Base-by-base conservation (phyloP, 64 coral and sea anemone species). In the Actinia equina region DNA sequence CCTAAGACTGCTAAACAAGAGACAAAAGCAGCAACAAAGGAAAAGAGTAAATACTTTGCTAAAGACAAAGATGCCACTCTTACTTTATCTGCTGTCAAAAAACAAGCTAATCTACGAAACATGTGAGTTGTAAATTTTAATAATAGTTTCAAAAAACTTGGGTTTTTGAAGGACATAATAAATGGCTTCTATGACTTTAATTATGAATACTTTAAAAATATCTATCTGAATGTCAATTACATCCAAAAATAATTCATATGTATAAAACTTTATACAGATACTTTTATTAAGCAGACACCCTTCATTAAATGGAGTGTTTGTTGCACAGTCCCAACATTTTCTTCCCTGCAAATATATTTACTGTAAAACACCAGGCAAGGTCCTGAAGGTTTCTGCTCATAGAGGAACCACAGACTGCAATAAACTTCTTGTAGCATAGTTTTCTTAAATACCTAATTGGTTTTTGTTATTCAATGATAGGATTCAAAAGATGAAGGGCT, bases 11-110 rank as follows among this genome's bases (percentile, higher is more conserved):
- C 45, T 81, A 49, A 81, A 22, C 42, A 23, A 52, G 49, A 49
- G 44, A 81, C n/a, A 13, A 74, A 74, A 74, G 25, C 25, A 30
- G 25, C 23, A 30, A 2, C 41, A 3, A 81, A 81, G 49, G 78
- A 81, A 14, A 81, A 81, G 27, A 92, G 90, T 44, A 86, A 87
- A 71, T 92, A 92, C 22, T 92, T 92, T 26, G 52, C 13, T 26
- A 82, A 82, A 83, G 86, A 44, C 16, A 42, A 87, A 30, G n/a
- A 8, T 45, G 71, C 22, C 43, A 20, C 19, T 56, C 45, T 83
- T 1, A 87, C 90, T 70, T 7, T 7, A 43, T 92, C 90, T 74
- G 65, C 90, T 52, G 61, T 82, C 20, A 92, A 92, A 65, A 87
- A 83, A 45, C 79, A 86, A 67, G 90, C 85, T 45, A 79, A 78